Evolutionary conservation across 2,888 invertebrate genomes (phyloP), one percentile per base, ranked within the genome.

Genomic region (Calephelis perditalis): DNA sequence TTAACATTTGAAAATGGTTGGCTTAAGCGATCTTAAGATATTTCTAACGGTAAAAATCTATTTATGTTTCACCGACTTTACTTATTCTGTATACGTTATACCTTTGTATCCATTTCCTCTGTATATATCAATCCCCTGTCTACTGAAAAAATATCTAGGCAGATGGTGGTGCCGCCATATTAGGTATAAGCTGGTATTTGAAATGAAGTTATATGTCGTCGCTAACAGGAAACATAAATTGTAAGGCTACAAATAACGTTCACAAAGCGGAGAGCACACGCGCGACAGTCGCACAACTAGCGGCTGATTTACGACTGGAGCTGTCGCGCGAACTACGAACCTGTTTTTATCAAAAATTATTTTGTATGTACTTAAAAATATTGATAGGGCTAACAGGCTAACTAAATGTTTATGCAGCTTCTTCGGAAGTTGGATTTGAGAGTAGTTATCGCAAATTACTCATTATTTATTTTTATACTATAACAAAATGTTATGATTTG

Each of bases 271-370:
- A 54, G 52, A 36, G 52, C 52, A 54, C 62, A 56, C 64, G 61
- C 59, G 61, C 62, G 64, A 61, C 64, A 62, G 58, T 63, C 60
- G 60, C 59, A 56, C 60, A 59, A 62, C 63, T 36, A 55, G 26
- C 52, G 52, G 52, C 35, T 54, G 52, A 54, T 54, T 54, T 54
- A 54, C 52, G 52, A 54, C 36, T 54, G 6, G 52, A 54, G 36
- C 7, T 54, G 52, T 35, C 52, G 36, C 35, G 26, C 36, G 7
- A n/a, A 54, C 35, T n/a, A 54, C 35, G 36, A 54, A 54, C 52
- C 35, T 54, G 52, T 54, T 54, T 40, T 40, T 40, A 40, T 40
- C 40, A 40, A 40, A 40, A 40, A 40, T 26, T 3, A 26, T 40
- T 40, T 40, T 40, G 8, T 40, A 40, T 40, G 7, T 40, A 40